Evolutionary conservation across 2,797 vertebrate species (phyloP), one percentile per base, ranked within the genome.

Genomic region (Pipistrellus pygmaeus): DNA sequence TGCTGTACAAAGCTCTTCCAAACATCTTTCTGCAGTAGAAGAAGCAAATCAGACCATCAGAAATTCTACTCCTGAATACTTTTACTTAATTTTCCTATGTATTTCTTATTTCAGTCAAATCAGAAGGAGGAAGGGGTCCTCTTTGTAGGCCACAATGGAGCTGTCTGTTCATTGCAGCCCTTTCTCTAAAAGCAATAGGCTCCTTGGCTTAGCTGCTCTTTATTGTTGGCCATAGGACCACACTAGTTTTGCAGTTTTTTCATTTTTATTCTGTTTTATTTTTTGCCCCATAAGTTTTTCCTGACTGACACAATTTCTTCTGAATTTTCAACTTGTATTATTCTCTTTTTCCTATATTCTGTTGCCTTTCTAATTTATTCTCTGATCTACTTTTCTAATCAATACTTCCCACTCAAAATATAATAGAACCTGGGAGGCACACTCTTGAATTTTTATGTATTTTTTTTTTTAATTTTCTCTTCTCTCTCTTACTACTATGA

Each of bases 321-420:
- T 41, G 21, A 85, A 62, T 90, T 83, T 93, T 90, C 11, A 55
- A 35, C 17, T 78, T 71, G 32, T 41, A 57, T 76, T 32, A 77
- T 82, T 76, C 8, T 66, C 60, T 69, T 57, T 88, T 75, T 30
- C 32, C 30, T 60, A 32, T 32, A 68, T 17, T 44, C 55, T 57
- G 11, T 9, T 23, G 10, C 9, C 51, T 55, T 57, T 91, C 8
- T 62, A 6, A 55, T 72, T 88, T 84, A 14, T 55, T 57, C 13
- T 41, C 44, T 94, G 21, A 20, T 75, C 27, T 93, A 3, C 21
- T 94, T 77, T 64, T 68, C 69, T 85, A 75, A 64, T 89, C 20
- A 64, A 57, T 88, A 66, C 17, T 88, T 5, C 9, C 14, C 32
- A 71, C 15, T 85, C 23, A 88, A 81, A 80, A 88, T 80, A 44